Conservation (phyloP, 1,140 invertebrate genomes). For the Drosophila repleta region DNA sequence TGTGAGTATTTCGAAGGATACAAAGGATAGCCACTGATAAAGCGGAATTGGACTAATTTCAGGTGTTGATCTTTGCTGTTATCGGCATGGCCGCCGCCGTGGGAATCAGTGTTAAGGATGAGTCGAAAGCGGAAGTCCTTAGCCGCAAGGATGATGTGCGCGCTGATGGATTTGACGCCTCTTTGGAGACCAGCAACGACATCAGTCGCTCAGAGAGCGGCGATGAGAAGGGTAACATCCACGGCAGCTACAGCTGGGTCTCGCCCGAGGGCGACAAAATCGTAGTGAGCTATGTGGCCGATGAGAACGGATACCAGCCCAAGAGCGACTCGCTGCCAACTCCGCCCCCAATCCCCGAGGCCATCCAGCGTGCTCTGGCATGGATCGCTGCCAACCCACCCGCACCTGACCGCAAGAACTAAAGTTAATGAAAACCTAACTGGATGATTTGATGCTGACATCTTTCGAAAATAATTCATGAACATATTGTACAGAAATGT, state of each 20-base stretch:
- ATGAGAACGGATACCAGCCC: slow-evolving; percentile 86
- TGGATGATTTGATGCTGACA: too few relatives aligned
- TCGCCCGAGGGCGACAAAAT: slow-evolving; percentile 83
- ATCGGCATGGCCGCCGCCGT: slow-evolving; percentile 15
- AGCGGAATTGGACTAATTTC: background rate
- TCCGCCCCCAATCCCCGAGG: slow-evolving; percentile 36
- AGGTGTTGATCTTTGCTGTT: slow-evolving; percentile 21
- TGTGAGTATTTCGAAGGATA: background rate
- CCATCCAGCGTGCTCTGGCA: slow-evolving; percentile 26
- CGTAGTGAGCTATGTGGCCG: slow-evolving; percentile 85
- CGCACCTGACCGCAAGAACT: too few relatives aligned
- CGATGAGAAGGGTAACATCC: slow-evolving; percentile 64
- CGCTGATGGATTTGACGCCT: background rate
- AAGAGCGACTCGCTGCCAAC: slow-evolving; percentile 80
- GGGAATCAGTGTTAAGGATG: background rate
- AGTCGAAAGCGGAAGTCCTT: background rate
- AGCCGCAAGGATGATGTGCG: background rate
- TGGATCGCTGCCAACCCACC: background rate
- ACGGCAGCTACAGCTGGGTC: slow-evolving; percentile 59
- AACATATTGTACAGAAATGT: too few relatives aligned
- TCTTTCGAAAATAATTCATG: too few relatives aligned
- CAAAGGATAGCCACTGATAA: background rate
- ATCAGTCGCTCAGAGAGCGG: slow-evolving; percentile 57
- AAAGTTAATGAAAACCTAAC: too few relatives aligned
- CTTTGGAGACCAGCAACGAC: background rate